Evolutionary conservation across 2,797 vertebrate genomes (phyloP), one percentile per base, ranked within the genome.

Genomic region (Cossypha polioptera): DNA sequence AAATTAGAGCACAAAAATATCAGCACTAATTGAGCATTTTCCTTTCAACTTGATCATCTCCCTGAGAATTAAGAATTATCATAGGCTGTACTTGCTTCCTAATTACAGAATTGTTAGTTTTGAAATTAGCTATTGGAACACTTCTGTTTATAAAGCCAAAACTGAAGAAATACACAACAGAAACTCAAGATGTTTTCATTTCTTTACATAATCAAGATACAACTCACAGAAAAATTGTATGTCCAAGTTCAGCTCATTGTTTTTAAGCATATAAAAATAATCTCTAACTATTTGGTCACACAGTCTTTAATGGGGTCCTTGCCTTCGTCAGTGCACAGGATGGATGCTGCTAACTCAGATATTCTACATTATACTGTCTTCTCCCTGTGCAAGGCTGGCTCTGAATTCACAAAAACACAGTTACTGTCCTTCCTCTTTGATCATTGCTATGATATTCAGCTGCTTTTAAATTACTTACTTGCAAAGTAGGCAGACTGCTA

Each of bases 1-100:
- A 86, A 94, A 96, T 91, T 80, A 96, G 98, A 98, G 98, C 98
- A 97, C 97, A 97, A 97, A 98, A 98, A 97, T 97, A 98, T 55
- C 83, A 72, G 82, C 79, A 63, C 96, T 97, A 96, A 97, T 97
- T 96, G 92, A 92, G 88, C 75, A 25, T 85, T 96, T 90, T 95
- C 95, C 89, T 78, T 95, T 88, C 87, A 90, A 58, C 57, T 90
- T 90, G 80, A 51, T 79, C 71, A 57, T 76, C 69, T 85, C 92
- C 59, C 83, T 24, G 25, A 91, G 84, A 91, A 95, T 71, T 54
- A 81, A 66, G 62, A 90, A 90, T 86, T 35, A 89, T 73, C 80
- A 77, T 14, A 78, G 80, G 35, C 69, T 92, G 40, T 38, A 35
- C 31, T 94, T 79, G 69, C 74, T 86, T 38, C 66, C 87, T 92